A percentile compares a stretch with the other conserved stretches of the same genome.
phyloP scores from a whole-genome alignment of 2,888 invertebrate species.

The Hyles lineata region DNA sequence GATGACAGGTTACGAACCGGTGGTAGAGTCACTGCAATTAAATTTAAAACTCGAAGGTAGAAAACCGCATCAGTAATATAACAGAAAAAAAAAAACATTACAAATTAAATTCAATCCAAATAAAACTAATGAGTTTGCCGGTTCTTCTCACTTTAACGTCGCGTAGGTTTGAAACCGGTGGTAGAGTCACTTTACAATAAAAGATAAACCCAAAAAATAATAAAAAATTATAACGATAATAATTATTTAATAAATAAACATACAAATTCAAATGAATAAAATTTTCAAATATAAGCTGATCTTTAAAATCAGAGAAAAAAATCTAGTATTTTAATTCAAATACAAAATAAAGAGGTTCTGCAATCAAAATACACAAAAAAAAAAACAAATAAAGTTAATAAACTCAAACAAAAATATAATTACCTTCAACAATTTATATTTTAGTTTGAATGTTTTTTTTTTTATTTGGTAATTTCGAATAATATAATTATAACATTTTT shows the following conservation, averaged over 20 bases:
- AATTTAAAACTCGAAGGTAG: neutral
- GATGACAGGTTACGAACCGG: conserved; percentile 67
- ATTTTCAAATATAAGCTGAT: neutral
- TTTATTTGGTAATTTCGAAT: neutral
- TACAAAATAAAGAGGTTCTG: neutral
- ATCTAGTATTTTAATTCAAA: too few species aligned
- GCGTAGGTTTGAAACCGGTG: conserved; percentile 19
- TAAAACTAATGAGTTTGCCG: too few species aligned
- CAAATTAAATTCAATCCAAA: too few species aligned
- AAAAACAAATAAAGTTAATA: conserved; percentile 27
- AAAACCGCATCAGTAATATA: too few species aligned
- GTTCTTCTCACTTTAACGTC: conserved; percentile 37
- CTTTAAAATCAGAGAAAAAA: too few species aligned
- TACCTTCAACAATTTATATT: too few species aligned
- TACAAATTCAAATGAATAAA: neutral
- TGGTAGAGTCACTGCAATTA: conserved; percentile 8
- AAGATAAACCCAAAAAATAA: conserved; percentile 10
- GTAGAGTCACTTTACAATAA: neutral
- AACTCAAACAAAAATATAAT: neutral
- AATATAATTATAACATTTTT: too few species aligned
- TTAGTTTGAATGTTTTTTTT: too few species aligned
- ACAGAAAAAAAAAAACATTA: too few species aligned
- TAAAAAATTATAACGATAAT: neutral
- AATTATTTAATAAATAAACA: neutral
- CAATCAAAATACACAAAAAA: conserved; percentile 21